Base-by-base conservation (phyloP, 2,113 vertebrate genomes). In the Plestiodon gilberti region DNA sequence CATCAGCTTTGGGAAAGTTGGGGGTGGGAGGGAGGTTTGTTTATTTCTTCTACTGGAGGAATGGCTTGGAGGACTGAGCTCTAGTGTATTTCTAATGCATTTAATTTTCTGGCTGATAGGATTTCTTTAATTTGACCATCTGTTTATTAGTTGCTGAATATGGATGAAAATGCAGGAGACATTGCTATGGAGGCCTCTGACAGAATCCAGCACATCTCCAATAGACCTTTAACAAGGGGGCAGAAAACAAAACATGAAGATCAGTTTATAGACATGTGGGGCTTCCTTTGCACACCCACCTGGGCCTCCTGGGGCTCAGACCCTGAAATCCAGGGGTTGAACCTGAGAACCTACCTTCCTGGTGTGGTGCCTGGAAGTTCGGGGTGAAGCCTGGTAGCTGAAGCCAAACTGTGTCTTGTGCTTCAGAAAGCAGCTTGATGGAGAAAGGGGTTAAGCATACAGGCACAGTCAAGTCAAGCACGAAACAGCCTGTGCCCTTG, bases 31-130 rank as follows among this genome's bases (percentile, higher is more conserved):
- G 86, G 84, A 83, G 84, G 52, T 88, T 82, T 55, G 25, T 62
- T 88, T 95, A 91, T 93, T 93, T 94, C 87, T 93, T 94, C 91
- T 91, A 89, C 87, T 84, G 84, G 92, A 92, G 92, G 92, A 69
- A 78, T 55, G 87, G 81, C 89, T 90, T 89, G 77, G 84, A 93
- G 85, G 93, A 86, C 82, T 30, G 83, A 94, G 71, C 91, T 93
- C 88, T 62, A 71, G 89, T 91, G 93, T 91, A 87, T 93, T 93
- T 91, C 87, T 93, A 94, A 94, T 92, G 95, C 92, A 92, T 94
- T 93, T 93, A 94, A 94, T 95, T 95, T 95, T 95, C 94, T 93
- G 93, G 90, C 82, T 94, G 93, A 90, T 69, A 90, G 85, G 90
- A 78, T 83, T 86, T 91, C 90, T 92, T 91, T 94, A 94, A 94